Percentiles rank a stretch among this genome's conserved stretches.
Conservation (phyloP, 2,113 vertebrate genomes). For the Rhizomys pruinosus region DNA sequence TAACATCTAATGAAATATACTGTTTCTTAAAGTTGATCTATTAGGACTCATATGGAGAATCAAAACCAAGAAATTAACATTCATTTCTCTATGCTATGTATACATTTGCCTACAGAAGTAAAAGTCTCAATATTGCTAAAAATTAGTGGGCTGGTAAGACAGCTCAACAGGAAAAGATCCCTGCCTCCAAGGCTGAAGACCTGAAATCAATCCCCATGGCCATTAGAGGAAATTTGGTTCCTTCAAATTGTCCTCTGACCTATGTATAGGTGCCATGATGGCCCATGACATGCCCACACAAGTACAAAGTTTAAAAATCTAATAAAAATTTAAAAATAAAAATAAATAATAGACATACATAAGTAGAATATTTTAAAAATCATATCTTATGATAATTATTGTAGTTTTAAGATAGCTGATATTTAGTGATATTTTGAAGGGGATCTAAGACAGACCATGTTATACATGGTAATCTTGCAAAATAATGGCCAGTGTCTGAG, state of each 20-base stretch:
- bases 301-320: background rate
- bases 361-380: background rate
- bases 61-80: background rate
- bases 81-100: background rate
- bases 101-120: background rate
- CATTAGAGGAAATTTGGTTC: background rate
- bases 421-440: background rate
- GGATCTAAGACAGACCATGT: background rate
- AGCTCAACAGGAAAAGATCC: background rate
- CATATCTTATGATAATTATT: background rate
- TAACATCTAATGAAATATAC: background rate
- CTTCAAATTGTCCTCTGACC: background rate
- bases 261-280: background rate
- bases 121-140: background rate
- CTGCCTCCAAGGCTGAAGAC: background rate
- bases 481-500: background rate
- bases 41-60: fast-evolving
- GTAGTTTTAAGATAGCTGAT: background rate
- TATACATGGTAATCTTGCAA: background rate
- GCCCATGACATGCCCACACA: background rate
- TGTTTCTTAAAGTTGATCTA: background rate
- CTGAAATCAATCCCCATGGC: background rate
- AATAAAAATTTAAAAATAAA: background rate
- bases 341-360: background rate
- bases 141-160: background rate